phyloP scores from a whole-genome alignment of 2,113 vertebrate genomes.

The Tetraodon nigroviridis region DNA sequence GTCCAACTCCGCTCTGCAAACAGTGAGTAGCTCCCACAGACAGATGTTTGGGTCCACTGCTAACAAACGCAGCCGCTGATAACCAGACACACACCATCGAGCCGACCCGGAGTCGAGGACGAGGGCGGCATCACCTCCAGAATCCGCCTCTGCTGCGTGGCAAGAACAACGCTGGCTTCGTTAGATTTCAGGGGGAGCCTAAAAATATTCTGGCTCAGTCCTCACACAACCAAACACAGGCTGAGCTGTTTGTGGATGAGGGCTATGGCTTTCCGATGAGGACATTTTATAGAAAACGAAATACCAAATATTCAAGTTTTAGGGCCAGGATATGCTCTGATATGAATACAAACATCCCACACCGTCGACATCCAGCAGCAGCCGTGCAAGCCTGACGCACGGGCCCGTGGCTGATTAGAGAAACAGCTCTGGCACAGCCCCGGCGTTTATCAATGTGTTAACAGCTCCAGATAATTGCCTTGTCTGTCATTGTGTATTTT shows the following conservation, averaged over 20 bases:
- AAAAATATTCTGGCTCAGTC: constrained; percentile 32
- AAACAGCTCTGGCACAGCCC: constrained; percentile 53
- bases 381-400: constrained; percentile 21
- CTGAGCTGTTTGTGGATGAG: constrained; percentile 34
- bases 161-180: constrained; percentile 13
- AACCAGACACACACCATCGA: constrained; percentile 33
- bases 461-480: constrained; percentile 37
- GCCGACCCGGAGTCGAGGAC: constrained; percentile 44
- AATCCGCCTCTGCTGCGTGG: constrained; percentile 5
- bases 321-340: constrained; percentile 22
- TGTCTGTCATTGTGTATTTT: constrained; percentile 37
- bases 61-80: constrained; percentile 44
- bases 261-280: constrained; percentile 21
- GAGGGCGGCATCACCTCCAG: neutral
- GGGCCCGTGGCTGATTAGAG: constrained; percentile 42
- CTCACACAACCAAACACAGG: constrained; percentile 36
- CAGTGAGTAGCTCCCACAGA: constrained; percentile 43
- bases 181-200: constrained; percentile 38
- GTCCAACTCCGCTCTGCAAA: constrained; percentile 49
- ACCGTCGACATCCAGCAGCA: constrained; percentile 20
- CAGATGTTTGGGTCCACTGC: constrained; percentile 48
- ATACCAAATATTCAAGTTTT: constrained; percentile 38
- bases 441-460: constrained; percentile 48
- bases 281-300: neutral
- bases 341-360: constrained; percentile 38